Base-by-base conservation (phyloP, 2,888 invertebrate genomes). In the Actias luna region DNA sequence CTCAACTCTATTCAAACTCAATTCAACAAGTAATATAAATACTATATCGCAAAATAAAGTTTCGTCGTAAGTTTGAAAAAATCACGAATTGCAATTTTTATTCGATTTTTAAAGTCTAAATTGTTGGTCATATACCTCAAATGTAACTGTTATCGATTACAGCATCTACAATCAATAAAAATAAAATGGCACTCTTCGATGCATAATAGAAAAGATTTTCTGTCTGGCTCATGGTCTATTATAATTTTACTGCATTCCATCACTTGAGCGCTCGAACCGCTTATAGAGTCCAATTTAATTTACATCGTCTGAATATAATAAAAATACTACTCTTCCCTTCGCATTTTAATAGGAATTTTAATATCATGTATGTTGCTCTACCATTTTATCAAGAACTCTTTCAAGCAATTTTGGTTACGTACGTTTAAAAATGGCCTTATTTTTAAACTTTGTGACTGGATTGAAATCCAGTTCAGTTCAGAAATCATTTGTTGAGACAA, bases 271-370 rank as follows among this genome's bases (percentile, higher is more conserved):
- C 55, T 55, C 55, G 22, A 55, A 29, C 63, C 72, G 68, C 69
- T 71, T 72, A 71, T 67, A 64, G 65, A 59, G 61, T 67, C 63
- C 74, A 74, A 72, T 73, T 73, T 74, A 73, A 74, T 73, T 74
- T 73, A 67, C 64, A 66, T 70, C 69, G 67, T 59, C n/a, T n/a
- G n/a, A n/a, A n/a, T 39, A 14, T 3, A 8, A 55, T 16, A 60
- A 60, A 60, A 52, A 60, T 22, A 25, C 33, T 16, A 33, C 42
- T 31, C 25, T 50, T 33, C 42, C 4, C 60, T 33, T 22, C 16
- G 33, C 22, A 8, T 33, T 31, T 60, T 33, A 60, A 50, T 50
- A 29, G 60, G 35, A 50, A 52, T 50, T 50, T 60, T 52, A 60
- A 60, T 60, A 52, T 33, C 50, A 5, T 29, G 29, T 25, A n/a